Evolutionary conservation across 2,888 invertebrate species (phyloP).

Genomic region (Uloborus plumipes): DNA sequence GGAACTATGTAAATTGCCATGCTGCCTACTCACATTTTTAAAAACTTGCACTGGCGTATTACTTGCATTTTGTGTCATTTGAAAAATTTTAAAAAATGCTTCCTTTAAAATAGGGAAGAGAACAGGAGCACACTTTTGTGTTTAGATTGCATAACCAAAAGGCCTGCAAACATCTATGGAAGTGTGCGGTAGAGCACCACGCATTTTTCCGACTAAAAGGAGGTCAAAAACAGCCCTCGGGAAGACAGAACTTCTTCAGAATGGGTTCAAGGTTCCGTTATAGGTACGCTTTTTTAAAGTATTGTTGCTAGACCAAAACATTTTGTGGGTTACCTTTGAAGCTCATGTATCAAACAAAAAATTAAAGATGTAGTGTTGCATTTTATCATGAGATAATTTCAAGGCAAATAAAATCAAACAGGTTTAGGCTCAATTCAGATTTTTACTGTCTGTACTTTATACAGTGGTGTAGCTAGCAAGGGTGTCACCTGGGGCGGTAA

Average conservation of each 20-base stretch:
- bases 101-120: slow-evolving; percentile 59
- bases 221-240: slow-evolving; percentile 81
- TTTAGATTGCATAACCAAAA: slow-evolving; percentile 95
- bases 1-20: no score
- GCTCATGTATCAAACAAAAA: no score
- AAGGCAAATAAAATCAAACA: no score
- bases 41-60: no score
- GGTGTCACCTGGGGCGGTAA: no score
- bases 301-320: not conserved
- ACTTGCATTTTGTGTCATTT: not conserved
- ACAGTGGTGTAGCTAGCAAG: no score
- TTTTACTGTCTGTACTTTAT: no score
- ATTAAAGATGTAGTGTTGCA: no score
- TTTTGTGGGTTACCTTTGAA: not conserved
- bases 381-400: no score
- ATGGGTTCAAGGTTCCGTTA: slow-evolving; percentile 98
- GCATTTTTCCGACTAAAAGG: slow-evolving; percentile 93
- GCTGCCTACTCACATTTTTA: no score
- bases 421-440: no score
- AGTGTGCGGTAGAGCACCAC: slow-evolving; percentile 99
- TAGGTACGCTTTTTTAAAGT: slow-evolving; percentile 72
- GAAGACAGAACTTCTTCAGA: slow-evolving; percentile 95
- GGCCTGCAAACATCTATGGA: slow-evolving; percentile 99
- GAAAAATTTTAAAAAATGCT: not conserved
- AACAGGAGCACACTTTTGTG: slow-evolving; percentile 99